Conservation (phyloP, 2,888 invertebrate species). For the Troilus luridus region DNA sequence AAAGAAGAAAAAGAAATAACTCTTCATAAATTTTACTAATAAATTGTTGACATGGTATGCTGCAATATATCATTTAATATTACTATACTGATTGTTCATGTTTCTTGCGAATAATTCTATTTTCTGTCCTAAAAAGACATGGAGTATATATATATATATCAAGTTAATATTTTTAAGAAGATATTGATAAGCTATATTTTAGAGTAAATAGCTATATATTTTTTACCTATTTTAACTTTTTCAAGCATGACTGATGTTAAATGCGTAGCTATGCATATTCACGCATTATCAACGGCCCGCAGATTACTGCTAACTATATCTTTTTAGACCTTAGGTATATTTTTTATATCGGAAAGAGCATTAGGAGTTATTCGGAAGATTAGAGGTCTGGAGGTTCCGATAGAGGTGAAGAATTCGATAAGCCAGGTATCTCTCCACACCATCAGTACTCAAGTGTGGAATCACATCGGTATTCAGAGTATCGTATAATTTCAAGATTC, state of each 20-base stretch:
- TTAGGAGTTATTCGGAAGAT: neutral
- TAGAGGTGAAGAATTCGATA: neutral
- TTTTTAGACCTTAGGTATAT: neutral
- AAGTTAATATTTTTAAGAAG: too few species aligned
- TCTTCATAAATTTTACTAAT: too few species aligned
- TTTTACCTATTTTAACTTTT: too few species aligned
- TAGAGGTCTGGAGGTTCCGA: neutral
- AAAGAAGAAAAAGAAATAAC: too few species aligned
- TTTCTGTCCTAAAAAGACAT: too few species aligned
- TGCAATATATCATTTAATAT: too few species aligned
- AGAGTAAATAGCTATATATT: too few species aligned
- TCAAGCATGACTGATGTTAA: neutral
- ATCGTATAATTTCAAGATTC: neutral
- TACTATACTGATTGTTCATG: too few species aligned
- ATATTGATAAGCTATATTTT: too few species aligned
- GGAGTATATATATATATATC: too few species aligned
- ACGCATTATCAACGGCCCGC: neutral
- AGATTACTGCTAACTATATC: neutral
- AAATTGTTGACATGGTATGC: too few species aligned
- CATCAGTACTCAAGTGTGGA: neutral
- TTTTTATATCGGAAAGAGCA: neutral
- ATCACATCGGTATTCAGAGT: neutral
- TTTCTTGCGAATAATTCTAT: too few species aligned
- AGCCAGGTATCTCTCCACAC: neutral
- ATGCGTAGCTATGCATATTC: neutral